Percentiles rank a stretch among this genome's conserved stretches.
These are phyloP conservation scores for Megaleporinus macrocephalus DNA, from an alignment of 2,113 vertebrate species.

Conservation along the genomic window DNA sequence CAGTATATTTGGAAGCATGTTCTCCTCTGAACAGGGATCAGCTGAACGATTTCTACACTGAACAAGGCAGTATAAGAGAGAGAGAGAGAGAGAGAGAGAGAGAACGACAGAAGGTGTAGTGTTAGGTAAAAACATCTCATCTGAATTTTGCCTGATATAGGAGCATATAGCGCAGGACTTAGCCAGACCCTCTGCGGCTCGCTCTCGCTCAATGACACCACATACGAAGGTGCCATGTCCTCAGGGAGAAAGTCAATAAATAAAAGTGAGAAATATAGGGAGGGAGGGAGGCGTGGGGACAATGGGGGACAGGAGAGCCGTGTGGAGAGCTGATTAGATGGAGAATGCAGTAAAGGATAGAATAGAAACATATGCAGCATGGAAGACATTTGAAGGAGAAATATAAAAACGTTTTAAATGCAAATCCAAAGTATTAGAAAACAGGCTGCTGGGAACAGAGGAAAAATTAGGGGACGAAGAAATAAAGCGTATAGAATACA, in stretches of 20 bases:
- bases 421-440: conserved; percentile 8
- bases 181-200: conserved; percentile 6
- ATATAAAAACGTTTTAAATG: conserved; percentile 1
- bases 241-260: conserved; percentile 44
- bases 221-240: conserved; percentile 41
- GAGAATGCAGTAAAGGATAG: conserved; percentile 9
- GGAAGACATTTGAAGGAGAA: conserved; percentile 28
- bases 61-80: neutral
- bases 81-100: conserved; percentile 25
- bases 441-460: neutral
- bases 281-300: neutral
- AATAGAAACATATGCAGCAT: neutral
- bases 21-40: too few species aligned
- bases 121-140: conserved; percentile 57
- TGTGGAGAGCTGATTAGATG: conserved; percentile 25
- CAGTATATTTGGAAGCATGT: too few species aligned
- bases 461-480: neutral
- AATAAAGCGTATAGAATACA: neutral
- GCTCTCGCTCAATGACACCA: conserved; percentile 46
- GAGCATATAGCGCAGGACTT: neutral
- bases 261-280: conserved; percentile 27
- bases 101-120: neutral
- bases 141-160: conserved; percentile 53
- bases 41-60: neutral
- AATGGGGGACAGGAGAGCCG: neutral